Evolutionary conservation across 1,140 invertebrate species (phyloP).

Genomic region (Drosophila kurseongensis): DNA sequence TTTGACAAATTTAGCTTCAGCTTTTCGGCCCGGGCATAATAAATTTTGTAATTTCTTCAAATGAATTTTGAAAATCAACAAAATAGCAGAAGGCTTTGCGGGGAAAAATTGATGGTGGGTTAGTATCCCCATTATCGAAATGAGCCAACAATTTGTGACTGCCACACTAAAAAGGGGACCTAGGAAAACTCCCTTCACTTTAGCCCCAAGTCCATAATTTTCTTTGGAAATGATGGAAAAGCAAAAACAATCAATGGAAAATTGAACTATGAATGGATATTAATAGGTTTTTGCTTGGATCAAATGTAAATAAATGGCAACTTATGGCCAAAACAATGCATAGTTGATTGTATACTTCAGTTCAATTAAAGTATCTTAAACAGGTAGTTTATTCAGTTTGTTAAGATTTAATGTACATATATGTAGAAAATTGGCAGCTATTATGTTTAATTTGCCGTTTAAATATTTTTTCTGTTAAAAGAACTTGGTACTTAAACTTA

Average conservation of each 20-base stretch:
- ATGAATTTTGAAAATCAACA: slow-evolving; percentile 73
- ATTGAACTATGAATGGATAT: slow-evolving; percentile 13
- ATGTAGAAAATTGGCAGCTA: too few relatives aligned
- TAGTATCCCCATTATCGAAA: slow-evolving; percentile 41
- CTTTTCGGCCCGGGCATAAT: slow-evolving; percentile 60
- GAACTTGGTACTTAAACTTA: too few relatives aligned
- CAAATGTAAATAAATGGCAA: slow-evolving; percentile 1
- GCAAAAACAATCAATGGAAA: slow-evolving; percentile 26
- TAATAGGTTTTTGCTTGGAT: slow-evolving; percentile 8
- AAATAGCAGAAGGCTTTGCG: slow-evolving; percentile 23
- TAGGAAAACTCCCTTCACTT: not conserved
- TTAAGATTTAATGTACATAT: not conserved
- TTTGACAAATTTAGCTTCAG: slow-evolving; percentile 76
- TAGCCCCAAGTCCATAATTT: not conserved
- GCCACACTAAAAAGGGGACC: not conserved
- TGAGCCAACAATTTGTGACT: slow-evolving; percentile 48
- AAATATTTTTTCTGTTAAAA: too few relatives aligned
- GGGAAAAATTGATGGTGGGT: not conserved
- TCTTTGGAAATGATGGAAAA: slow-evolving; percentile 28
- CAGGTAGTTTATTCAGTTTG: not conserved
- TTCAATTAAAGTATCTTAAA: not conserved
- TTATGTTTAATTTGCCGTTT: too few relatives aligned
- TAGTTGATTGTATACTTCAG: not conserved
- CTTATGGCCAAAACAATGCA: not conserved
- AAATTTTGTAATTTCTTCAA: slow-evolving; percentile 77